Conservation (phyloP, 2,113 vertebrate genomes). For the Myotis lucifugus region DNA sequence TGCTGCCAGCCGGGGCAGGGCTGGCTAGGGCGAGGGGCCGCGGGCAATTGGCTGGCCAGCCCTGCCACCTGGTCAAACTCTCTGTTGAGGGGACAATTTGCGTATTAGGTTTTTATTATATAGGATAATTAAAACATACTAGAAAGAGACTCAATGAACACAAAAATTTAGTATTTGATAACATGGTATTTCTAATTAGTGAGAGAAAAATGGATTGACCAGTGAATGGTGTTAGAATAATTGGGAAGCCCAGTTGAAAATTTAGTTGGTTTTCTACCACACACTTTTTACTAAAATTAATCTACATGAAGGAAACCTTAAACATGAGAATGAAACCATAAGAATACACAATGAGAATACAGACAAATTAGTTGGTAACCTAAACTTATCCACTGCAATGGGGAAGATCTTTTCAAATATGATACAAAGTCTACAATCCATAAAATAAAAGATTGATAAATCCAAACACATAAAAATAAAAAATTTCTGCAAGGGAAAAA, state of each 20-base stretch:
- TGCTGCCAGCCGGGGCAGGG: no score
- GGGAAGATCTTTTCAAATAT: not conserved
- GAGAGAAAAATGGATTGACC: not conserved
- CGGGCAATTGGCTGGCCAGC: no score
- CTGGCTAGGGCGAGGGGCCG: no score
- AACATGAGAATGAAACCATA: not conserved
- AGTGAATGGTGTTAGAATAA: not conserved
- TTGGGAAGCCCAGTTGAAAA: not conserved
- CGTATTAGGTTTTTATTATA: no score
- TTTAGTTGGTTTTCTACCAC: not conserved
- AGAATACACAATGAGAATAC: not conserved
- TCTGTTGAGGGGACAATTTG: no score
- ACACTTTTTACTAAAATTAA: not conserved
- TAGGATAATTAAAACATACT: not conserved
- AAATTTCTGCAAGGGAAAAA: not conserved
- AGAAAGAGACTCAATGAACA: not conserved
- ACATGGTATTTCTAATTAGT: not conserved
- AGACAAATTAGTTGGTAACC: not conserved
- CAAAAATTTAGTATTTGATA: not conserved
- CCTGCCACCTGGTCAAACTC: no score
- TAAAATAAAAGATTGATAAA: slow-evolving; percentile 13
- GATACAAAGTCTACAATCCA: not conserved
- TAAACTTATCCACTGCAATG: not conserved
- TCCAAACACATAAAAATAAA: not conserved
- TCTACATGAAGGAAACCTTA: not conserved